phyloP scores from a whole-genome alignment of 2,113 vertebrate species.

The Pardalotus punctatus region DNA sequence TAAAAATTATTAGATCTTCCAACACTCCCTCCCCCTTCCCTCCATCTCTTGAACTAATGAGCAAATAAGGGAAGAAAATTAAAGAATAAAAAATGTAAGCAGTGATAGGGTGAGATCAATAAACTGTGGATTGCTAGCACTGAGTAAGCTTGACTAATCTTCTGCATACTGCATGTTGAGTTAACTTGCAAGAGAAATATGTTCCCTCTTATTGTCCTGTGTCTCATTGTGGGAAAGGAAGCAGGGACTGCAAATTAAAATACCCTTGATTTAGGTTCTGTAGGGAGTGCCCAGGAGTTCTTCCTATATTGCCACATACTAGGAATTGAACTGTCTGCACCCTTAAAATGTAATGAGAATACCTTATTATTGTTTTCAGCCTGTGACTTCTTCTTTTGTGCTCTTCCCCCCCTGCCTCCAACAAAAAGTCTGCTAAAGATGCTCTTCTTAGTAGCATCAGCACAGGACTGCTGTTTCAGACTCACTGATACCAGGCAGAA shows the following conservation, averaged over 20 bases:
- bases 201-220: conserved; percentile 47
- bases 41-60: conserved; percentile 64
- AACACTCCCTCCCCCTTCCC: neutral
- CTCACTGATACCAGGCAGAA: neutral
- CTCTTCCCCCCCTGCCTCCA: neutral
- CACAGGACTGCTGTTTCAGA: neutral
- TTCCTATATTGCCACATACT: conserved; percentile 16
- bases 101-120: conserved; percentile 73
- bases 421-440: neutral
- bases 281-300: conserved; percentile 57
- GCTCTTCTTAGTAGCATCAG: neutral
- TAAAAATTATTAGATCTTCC: conserved; percentile 47
- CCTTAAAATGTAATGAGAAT: conserved; percentile 44
- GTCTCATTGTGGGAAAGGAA: conserved; percentile 58
- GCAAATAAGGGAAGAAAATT: conserved; percentile 79
- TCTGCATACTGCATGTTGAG: conserved; percentile 71
- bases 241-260: conserved; percentile 74
- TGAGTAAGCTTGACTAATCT: conserved; percentile 71
- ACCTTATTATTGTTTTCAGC: conserved; percentile 44
- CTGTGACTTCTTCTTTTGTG: conserved; percentile 27
- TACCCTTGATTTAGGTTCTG: conserved; percentile 71
- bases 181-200: conserved; percentile 77
- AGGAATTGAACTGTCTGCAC: conserved; percentile 4
- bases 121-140: conserved; percentile 71
- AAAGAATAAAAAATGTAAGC: conserved; percentile 79